phyloP scores from a whole-genome alignment of 2,888 invertebrate genomes.

The Lucinisca nassula region DNA sequence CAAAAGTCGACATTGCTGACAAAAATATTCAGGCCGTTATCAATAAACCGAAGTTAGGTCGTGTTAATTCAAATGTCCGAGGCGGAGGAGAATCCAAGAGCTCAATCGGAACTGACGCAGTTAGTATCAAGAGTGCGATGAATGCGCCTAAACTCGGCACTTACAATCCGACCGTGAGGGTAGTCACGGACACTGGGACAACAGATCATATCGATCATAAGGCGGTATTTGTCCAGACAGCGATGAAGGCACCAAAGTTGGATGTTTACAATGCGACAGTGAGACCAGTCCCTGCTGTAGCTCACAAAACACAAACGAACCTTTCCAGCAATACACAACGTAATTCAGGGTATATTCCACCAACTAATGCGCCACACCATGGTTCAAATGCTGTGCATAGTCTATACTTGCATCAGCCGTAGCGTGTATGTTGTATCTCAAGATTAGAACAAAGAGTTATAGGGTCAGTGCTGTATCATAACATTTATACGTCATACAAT shows the following conservation, averaged over 20 bases:
- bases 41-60: constrained; percentile 63
- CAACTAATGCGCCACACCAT: background rate
- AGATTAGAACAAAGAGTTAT: too few species aligned
- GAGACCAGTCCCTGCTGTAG: constrained; percentile 29
- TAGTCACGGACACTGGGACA: background rate
- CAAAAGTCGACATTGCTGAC: constrained; percentile 52
- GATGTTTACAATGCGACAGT: constrained; percentile 42
- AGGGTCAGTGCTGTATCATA: too few species aligned
- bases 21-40: constrained; percentile 55
- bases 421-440: too few species aligned
- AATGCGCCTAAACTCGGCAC: constrained; percentile 27
- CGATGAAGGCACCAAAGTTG: constrained; percentile 48
- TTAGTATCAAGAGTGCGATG: constrained; percentile 23
- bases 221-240: constrained; percentile 23
- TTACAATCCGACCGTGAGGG: constrained; percentile 41
- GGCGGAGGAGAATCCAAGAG: constrained; percentile 70
- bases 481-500: too few species aligned
- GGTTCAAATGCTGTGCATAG: background rate
- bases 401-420: background rate
- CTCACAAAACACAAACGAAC: background rate
- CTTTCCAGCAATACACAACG: background rate
- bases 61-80: constrained; percentile 60
- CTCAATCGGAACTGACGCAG: constrained; percentile 43
- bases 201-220: constrained; percentile 12
- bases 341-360: background rate